Conservation (phyloP, 2,113 vertebrate species). For the Corythaixoides concolor region DNA sequence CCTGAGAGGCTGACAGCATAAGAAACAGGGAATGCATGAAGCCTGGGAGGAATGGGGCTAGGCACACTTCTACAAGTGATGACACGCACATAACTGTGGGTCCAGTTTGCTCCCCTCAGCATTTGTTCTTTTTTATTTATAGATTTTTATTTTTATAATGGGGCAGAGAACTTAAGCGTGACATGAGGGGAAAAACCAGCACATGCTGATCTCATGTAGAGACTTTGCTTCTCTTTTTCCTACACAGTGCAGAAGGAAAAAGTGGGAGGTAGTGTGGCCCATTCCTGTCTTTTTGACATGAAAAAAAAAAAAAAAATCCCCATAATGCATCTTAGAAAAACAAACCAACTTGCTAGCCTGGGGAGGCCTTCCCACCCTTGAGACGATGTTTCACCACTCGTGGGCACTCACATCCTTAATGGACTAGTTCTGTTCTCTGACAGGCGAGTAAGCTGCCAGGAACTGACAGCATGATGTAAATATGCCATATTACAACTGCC, state of each 20-base stretch:
- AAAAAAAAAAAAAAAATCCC: neutral
- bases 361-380: constrained; percentile 31
- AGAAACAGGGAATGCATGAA: constrained; percentile 26
- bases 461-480: constrained; percentile 62
- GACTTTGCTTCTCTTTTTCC: neutral
- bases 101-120: constrained; percentile 49
- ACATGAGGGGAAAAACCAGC: constrained; percentile 44
- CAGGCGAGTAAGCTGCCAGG: constrained; percentile 35
- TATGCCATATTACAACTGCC: constrained; percentile 51
- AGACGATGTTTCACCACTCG: constrained; percentile 31
- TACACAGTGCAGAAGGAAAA: neutral
- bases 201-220: constrained; percentile 26
- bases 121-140: constrained; percentile 71
- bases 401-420: constrained; percentile 38
- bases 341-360: constrained; percentile 36
- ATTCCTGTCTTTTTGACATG: neutral
- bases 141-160: constrained; percentile 67
- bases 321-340: constrained; percentile 39
- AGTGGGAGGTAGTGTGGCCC: neutral
- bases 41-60: constrained; percentile 64
- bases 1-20: neutral
- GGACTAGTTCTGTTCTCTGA: constrained; percentile 8
- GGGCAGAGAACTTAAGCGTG: constrained; percentile 15
- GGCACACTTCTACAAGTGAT: constrained; percentile 35
- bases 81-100: constrained; percentile 48